Percentiles rank a stretch among this genome's conserved stretches.
Conservation (phyloP, 2,113 vertebrate species). For the Ceuthmochares aereus region DNA sequence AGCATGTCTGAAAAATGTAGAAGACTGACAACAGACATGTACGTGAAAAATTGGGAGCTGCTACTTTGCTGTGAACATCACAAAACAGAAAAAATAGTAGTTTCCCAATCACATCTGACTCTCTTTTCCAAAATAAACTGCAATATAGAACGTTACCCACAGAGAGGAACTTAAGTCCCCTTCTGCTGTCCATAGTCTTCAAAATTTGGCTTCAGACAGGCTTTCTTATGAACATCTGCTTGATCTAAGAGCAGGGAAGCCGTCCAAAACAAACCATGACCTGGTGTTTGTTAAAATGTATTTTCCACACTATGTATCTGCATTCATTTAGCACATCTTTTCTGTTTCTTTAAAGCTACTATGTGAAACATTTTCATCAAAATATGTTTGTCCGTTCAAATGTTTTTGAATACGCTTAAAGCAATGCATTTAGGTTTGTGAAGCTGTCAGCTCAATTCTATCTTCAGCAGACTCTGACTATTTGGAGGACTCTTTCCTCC, state of each 20-base stretch:
- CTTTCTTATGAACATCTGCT: background rate
- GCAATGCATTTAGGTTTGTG: background rate
- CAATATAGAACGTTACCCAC: background rate
- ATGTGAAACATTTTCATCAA: background rate
- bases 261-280: background rate
- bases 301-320: background rate
- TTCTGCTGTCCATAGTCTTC: background rate
- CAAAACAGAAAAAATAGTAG: background rate
- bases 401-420: constrained; percentile 1
- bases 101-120: background rate
- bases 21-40: background rate
- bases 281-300: background rate
- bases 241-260: background rate
- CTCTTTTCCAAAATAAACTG: background rate
- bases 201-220: background rate
- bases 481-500: background rate
- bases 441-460: constrained; percentile 11
- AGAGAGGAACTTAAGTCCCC: background rate
- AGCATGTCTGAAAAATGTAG: background rate
- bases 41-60: background rate
- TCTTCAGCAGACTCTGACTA: background rate
- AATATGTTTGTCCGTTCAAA: background rate
- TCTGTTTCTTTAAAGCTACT: background rate
- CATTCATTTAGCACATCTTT: background rate
- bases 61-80: background rate